Conservation (phyloP, 1,140 invertebrate genomes). For the Watersipora subatra region DNA sequence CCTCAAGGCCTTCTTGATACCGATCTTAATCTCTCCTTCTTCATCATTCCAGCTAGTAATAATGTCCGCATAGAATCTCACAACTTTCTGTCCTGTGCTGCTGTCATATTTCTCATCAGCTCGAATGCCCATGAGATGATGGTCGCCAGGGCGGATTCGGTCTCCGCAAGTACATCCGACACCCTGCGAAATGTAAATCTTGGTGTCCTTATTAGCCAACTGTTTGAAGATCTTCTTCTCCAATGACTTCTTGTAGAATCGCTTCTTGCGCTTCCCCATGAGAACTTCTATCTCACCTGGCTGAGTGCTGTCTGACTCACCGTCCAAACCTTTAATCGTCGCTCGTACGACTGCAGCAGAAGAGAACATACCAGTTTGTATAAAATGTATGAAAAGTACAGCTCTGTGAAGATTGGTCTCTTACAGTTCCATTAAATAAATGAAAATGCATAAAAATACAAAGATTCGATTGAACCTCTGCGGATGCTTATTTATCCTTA, state of each 20-base stretch:
- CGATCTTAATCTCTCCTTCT: neutral
- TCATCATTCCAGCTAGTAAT: neutral
- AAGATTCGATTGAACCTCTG: no score
- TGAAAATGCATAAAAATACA: no score
- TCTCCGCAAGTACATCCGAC: neutral
- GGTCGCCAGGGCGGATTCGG: neutral
- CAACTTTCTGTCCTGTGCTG: neutral
- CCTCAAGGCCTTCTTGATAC: neutral
- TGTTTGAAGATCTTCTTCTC: neutral
- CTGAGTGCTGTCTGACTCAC: neutral
- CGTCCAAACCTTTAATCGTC: neutral
- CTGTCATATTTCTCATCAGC: neutral
- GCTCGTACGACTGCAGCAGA: neutral
- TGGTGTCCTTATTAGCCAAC: neutral
- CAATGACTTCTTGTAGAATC: neutral
- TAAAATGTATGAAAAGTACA: constrained; percentile 7
- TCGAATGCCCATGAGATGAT: neutral
- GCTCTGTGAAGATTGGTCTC: no score
- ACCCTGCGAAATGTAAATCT: neutral
- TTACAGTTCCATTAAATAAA: no score
- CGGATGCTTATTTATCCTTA: no score
- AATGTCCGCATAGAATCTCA: neutral
- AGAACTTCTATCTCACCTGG: neutral
- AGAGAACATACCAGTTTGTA: no score
- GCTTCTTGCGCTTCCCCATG: neutral